These are phyloP conservation scores for Leptodactylus fallax DNA, from an alignment of 2,797 vertebrate genomes.

Conservation along the genomic window DNA sequence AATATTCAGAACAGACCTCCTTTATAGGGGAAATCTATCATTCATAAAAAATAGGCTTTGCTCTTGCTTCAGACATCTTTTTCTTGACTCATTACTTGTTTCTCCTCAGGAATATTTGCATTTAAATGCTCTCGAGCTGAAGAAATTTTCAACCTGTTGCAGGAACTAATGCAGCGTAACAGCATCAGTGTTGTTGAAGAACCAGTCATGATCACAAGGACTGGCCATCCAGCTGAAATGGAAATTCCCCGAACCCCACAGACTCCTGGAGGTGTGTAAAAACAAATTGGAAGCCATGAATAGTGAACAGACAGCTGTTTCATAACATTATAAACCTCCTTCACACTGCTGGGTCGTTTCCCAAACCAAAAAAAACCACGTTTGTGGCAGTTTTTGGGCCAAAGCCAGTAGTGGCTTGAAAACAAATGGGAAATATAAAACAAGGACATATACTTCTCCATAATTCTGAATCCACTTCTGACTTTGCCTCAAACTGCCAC, in stretches of 20 bases:
- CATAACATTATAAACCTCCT: no score
- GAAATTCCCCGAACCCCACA: slow-evolving; percentile 86
- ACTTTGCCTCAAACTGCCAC: no score
- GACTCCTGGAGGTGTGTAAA: slow-evolving; percentile 84
- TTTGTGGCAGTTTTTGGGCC: no score
- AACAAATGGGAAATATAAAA: no score
- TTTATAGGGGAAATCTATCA: neutral
- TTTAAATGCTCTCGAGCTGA: slow-evolving; percentile 97
- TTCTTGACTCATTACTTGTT: neutral
- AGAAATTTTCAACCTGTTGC: slow-evolving; percentile 97
- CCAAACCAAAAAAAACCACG: no score
- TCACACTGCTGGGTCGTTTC: no score
- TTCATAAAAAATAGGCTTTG: no score
- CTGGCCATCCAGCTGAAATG: slow-evolving; percentile 84
- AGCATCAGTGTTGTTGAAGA: slow-evolving; percentile 97
- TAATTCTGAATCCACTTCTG: no score
- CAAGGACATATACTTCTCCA: no score
- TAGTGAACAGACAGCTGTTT: neutral
- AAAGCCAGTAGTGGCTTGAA: no score
- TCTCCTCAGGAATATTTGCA: slow-evolving; percentile 91
- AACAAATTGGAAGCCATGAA: neutral
- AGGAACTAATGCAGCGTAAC: slow-evolving; percentile 99
- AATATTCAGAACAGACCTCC: neutral
- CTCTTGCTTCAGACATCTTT: neutral
- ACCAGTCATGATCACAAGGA: slow-evolving; percentile 89